Conservation (phyloP, 2,797 vertebrate species). For the Intellagama lesueurii region DNA sequence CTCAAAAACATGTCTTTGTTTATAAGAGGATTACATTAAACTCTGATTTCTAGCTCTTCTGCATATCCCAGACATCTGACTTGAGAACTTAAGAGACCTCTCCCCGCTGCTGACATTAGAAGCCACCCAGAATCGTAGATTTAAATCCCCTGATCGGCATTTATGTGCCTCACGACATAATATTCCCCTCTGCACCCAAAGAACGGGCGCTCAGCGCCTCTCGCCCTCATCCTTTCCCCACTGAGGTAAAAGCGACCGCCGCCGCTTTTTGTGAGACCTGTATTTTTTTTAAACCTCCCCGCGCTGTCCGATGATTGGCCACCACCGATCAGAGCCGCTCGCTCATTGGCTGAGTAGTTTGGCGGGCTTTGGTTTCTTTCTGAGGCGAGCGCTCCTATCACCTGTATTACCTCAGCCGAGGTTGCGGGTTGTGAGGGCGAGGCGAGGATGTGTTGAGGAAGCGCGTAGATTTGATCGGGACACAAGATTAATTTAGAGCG, state of each 20-base stretch:
- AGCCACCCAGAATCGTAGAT: background rate
- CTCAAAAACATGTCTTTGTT: background rate
- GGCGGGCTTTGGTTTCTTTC: background rate
- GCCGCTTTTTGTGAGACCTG: background rate
- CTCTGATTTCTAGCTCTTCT: background rate
- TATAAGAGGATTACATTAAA: background rate
- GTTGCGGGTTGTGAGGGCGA: rapidly evolving
- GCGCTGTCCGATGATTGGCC: conserved; percentile 22
- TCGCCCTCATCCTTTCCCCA: background rate
- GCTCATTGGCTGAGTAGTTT: conserved; percentile 23
- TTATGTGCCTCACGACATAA: background rate
- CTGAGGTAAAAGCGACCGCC: background rate
- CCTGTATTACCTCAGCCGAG: too few species aligned
- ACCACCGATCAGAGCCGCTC: rapidly evolving
- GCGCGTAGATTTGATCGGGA: background rate
- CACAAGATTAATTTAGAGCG: background rate
- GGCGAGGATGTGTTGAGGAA: background rate
- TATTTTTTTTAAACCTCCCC: background rate
- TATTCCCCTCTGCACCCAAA: too few species aligned
- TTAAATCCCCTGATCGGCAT: background rate
- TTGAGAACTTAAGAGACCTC: background rate
- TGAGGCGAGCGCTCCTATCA: background rate
- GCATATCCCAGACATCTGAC: too few species aligned
- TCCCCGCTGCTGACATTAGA: too few species aligned
- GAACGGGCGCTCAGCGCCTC: background rate